phyloP scores from a whole-genome alignment of 1,140 invertebrate genomes.

The Conus betulinus region DNA sequence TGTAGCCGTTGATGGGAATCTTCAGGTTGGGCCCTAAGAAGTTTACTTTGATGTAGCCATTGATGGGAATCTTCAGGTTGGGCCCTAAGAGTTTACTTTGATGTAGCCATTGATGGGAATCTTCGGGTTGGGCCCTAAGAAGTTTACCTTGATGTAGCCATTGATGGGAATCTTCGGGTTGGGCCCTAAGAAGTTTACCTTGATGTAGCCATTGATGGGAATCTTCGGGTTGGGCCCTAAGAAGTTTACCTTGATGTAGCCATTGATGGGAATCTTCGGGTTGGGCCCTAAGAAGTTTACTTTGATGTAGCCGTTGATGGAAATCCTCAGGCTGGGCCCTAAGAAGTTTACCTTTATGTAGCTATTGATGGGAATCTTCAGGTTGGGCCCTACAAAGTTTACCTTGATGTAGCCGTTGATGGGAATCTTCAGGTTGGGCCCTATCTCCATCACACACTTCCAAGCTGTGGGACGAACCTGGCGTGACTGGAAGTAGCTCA shows the following conservation, averaged over 20 bases:
- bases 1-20: constrained; percentile 76
- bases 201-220: too few relatives aligned
- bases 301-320: too few relatives aligned
- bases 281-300: too few relatives aligned
- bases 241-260: too few relatives aligned
- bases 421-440: constrained; percentile 75
- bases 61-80: constrained; percentile 75
- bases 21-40: constrained; percentile 60
- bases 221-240: too few relatives aligned
- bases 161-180: too few relatives aligned
- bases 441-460: constrained; percentile 77
- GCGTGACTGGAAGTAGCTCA: constrained; percentile 76
- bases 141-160: too few relatives aligned
- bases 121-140: constrained; percentile 71
- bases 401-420: constrained; percentile 76
- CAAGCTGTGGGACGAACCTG: constrained; percentile 75
- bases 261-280: too few relatives aligned
- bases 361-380: too few relatives aligned
- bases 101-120: constrained; percentile 76
- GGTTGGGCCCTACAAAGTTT: constrained; percentile 4
- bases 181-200: too few relatives aligned
- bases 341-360: too few relatives aligned
- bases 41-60: constrained; percentile 74
- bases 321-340: too few relatives aligned
- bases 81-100: constrained; percentile 71